These are phyloP conservation scores for Patella pellucida DNA, from an alignment of 2,888 invertebrate species.

Conservation along the genomic window DNA sequence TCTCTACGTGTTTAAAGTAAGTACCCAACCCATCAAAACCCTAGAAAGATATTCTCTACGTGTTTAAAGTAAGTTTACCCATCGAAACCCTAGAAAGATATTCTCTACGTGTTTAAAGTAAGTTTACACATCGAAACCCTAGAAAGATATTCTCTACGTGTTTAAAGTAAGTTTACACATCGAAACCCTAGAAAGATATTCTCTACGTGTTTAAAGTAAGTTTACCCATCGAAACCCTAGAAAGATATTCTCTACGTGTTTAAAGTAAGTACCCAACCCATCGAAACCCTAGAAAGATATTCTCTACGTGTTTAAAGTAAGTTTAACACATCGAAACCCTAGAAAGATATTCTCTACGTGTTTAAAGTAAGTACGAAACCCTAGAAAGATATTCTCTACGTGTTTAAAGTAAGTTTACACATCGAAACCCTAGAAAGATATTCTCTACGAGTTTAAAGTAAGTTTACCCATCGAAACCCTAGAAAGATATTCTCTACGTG, in stretches of 20 bases:
- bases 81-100: slow-evolving; percentile 66
- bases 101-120: slow-evolving; percentile 69
- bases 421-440: slow-evolving; percentile 66
- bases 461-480: slow-evolving; percentile 68
- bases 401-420: slow-evolving; percentile 68
- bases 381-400: slow-evolving; percentile 64
- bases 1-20: slow-evolving; percentile 68
- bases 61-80: slow-evolving; percentile 69
- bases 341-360: no score
- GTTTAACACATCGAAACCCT: background rate
- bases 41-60: slow-evolving; percentile 64
- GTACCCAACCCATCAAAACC: slow-evolving; percentile 69
- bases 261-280: slow-evolving; percentile 70
- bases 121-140: slow-evolving; percentile 68
- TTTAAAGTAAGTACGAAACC: no score
- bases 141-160: slow-evolving; percentile 65
- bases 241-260: slow-evolving; percentile 64
- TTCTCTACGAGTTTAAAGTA: slow-evolving; percentile 69
- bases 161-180: slow-evolving; percentile 68
- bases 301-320: slow-evolving; percentile 68
- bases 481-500: slow-evolving; percentile 65
- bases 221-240: slow-evolving; percentile 69
- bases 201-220: slow-evolving; percentile 66
- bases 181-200: slow-evolving; percentile 67
- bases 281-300: slow-evolving; percentile 66